A percentile compares a stretch with the other conserved stretches of the same genome.
Conservation (phyloP, 1,140 invertebrate species). For the Pachyrhynchus sulphureomaculatus region DNA sequence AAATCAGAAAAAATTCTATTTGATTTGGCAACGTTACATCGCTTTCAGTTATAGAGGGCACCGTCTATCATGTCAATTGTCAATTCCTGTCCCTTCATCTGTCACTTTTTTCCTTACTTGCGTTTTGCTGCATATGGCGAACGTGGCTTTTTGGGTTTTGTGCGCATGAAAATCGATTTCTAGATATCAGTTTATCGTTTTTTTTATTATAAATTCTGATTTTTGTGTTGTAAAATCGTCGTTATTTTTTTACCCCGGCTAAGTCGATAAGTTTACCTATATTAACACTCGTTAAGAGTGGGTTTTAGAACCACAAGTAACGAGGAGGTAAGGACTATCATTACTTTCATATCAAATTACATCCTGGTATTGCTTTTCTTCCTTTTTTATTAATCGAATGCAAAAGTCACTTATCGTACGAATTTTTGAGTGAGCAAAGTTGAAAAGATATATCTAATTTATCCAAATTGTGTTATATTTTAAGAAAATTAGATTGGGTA, state of each 20-base stretch:
- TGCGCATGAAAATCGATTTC: conserved; percentile 9
- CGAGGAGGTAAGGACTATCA: conserved; percentile 22
- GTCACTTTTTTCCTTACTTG: background rate
- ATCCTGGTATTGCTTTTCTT: conserved; percentile 2
- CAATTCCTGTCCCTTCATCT: background rate
- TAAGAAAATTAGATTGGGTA: background rate
- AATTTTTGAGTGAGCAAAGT: no score
- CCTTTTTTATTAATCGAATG: background rate
- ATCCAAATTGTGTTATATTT: no score
- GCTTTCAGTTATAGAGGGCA: background rate
- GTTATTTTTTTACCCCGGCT: background rate
- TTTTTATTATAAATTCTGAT: background rate
- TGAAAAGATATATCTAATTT: no score
- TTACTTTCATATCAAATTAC: conserved; percentile 6
- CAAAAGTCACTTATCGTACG: conserved; percentile 4
- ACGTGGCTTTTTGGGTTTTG: conserved; percentile 7
- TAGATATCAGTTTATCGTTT: conserved; percentile 12
- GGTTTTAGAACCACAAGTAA: conserved; percentile 8
- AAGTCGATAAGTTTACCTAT: background rate
- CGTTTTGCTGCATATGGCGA: conserved; percentile 1
- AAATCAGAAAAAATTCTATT: no score
- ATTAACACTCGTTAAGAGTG: background rate
- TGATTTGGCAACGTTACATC: no score
- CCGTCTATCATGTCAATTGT: background rate
- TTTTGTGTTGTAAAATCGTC: background rate